Percentiles rank a stretch among this genome's conserved stretches.
Conservation (phyloP, 1,140 invertebrate species). For the Gyrodactylus bullatarudis region DNA sequence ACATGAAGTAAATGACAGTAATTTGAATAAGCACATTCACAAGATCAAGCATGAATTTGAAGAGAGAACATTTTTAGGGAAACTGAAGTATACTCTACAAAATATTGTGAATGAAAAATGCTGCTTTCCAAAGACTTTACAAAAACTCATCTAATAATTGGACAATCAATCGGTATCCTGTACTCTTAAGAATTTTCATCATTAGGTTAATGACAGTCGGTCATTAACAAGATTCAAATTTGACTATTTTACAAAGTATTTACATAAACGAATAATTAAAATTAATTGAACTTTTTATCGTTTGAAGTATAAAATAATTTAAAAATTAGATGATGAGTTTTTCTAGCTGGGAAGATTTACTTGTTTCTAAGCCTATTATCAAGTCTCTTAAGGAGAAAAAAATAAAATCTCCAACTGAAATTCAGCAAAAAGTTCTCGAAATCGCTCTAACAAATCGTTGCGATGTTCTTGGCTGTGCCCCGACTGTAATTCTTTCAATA, state of each 20-base stretch:
- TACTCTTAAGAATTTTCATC: too few relatives aligned
- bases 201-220: too few relatives aligned
- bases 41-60: neutral
- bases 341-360: neutral
- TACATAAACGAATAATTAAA: neutral
- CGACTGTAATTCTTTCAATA: conserved; percentile 5
- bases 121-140: neutral
- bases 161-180: too few relatives aligned
- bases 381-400: neutral
- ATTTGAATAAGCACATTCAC: neutral
- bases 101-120: neutral
- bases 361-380: neutral
- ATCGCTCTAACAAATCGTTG: neutral
- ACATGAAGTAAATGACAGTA: neutral
- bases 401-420: neutral
- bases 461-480: conserved; percentile 2
- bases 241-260: neutral
- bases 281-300: neutral
- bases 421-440: neutral
- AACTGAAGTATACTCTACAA: neutral
- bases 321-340: too few relatives aligned
- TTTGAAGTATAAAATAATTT: neutral
- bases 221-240: neutral
- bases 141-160: too few relatives aligned
- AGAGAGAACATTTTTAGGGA: neutral